Base-by-base conservation (phyloP, 2,797 vertebrate genomes). In the Onychomys torridus region DNA sequence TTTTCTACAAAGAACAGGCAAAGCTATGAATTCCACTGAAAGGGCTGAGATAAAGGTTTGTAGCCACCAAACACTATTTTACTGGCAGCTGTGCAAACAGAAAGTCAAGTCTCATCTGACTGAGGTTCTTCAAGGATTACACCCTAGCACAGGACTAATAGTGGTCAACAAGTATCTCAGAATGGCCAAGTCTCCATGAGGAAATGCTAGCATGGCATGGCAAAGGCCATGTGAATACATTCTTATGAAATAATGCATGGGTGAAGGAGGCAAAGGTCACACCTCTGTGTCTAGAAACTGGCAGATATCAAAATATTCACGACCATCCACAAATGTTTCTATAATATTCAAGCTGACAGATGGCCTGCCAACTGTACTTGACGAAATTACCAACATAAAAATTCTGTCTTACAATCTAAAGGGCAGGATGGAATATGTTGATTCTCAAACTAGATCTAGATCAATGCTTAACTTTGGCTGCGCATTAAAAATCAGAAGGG, bases 371-470 rank as follows among this genome's bases (percentile, higher is more conserved):
- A 94, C 59, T 92, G 23, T 3, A 82, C 81, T 52, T 87, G 40
- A 27, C 59, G 57, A 95, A 93, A 43, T 85, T 79, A 79, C n/a
- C 27, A 84, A 90, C 34, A 75, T 52, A 97, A 93, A 90, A 93
- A 83, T 78, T 81, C n/a, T 85, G 29, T 69, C 63, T 75, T 82
- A 93, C 32, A 55, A 57, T 75, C 49, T 84, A 88, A 90, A 88
- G 17, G n/a, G 27, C 29, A 83, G 92, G n/a, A 69, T 52, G 25
- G 19, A 95, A 86, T 49, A 21, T 65, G 65, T 29, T 73, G 52
- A 57, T 75, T 88, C 67, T 88, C 85, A 88, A 90, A 92, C 63
- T 32, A 83, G 32, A 29, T 83, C 40, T 93, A 90, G 2, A 95
- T n/a, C 46, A 81, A 92, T 27, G 14, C 27, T 69, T 29, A 94